phyloP scores from a whole-genome alignment of 2,113 vertebrate genomes.

The Paradisaea rubra region DNA sequence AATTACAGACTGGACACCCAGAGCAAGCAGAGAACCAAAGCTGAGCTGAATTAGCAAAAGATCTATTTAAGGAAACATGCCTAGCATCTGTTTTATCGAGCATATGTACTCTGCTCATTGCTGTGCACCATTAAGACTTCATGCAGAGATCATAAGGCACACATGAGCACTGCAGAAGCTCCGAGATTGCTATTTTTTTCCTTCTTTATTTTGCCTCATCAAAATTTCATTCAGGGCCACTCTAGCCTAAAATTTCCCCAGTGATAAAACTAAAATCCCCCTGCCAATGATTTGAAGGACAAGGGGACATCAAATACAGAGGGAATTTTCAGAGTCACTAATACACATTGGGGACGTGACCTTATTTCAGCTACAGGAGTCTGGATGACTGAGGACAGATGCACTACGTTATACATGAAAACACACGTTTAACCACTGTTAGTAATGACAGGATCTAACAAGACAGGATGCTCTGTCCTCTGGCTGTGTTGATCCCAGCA shows the following conservation, averaged over 20 bases:
- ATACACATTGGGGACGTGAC: neutral
- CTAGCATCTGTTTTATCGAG: conserved; percentile 7
- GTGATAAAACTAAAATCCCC: neutral
- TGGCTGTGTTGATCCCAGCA: neutral
- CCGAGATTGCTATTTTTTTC: neutral
- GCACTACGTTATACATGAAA: neutral
- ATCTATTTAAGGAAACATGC: conserved; percentile 7
- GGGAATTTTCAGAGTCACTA: neutral
- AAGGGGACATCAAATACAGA: neutral
- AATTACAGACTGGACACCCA: neutral
- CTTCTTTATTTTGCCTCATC: neutral
- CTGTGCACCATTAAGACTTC: conserved; percentile 13
- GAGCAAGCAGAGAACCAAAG: neutral
- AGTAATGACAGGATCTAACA: neutral
- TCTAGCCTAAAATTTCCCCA: neutral
- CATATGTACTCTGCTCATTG: neutral
- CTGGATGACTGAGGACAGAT: neutral
- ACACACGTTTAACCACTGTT: neutral
- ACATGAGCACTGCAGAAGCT: neutral
- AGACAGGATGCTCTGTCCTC: neutral
- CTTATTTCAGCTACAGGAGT: neutral
- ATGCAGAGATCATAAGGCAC: neutral
- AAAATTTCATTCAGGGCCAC: neutral
- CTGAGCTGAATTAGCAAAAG: conserved; percentile 2
- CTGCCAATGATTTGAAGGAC: neutral